Evolutionary conservation across 2,113 vertebrate genomes (phyloP).

Genomic region (Takifugu flavidus): DNA sequence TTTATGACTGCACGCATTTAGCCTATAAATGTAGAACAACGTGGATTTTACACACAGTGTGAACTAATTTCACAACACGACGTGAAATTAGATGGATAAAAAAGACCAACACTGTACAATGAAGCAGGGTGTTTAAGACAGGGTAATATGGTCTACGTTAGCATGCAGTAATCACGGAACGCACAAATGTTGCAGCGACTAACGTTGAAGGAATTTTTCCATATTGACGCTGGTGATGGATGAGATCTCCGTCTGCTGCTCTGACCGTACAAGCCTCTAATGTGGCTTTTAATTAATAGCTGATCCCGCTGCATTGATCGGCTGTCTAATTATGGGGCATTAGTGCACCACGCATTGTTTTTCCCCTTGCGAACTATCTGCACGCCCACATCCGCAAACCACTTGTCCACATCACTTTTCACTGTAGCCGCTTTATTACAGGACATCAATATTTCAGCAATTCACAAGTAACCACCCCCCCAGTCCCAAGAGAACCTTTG

Average conservation of each 20-base stretch:
- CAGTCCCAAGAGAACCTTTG: background rate
- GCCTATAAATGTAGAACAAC: too few relatives aligned
- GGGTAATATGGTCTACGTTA: too few relatives aligned
- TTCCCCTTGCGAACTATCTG: background rate
- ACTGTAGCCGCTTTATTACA: constrained; percentile 16
- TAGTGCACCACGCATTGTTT: constrained; percentile 29
- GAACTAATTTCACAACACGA: too few relatives aligned
- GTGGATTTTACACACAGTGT: too few relatives aligned
- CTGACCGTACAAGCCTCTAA: constrained; percentile 26
- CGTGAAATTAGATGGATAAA: too few relatives aligned
- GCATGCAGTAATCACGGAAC: too few relatives aligned
- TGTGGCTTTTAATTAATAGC: constrained; percentile 60
- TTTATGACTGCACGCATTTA: background rate
- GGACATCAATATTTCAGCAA: constrained; percentile 57
- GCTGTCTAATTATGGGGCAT: constrained; percentile 41
- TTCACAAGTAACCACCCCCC: background rate
- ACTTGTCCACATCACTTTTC: constrained; percentile 5
- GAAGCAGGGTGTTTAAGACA: too few relatives aligned
- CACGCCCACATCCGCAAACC: constrained; percentile 6
- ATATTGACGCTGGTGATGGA: constrained; percentile 2
- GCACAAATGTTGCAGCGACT: too few relatives aligned
- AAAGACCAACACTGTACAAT: too few relatives aligned
- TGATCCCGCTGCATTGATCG: constrained; percentile 42
- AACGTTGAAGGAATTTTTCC: too few relatives aligned
- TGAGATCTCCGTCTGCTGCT: constrained; percentile 1